phyloP scores from a whole-genome alignment of 2,888 invertebrate genomes.

The Allophyes oxyacanthae region DNA sequence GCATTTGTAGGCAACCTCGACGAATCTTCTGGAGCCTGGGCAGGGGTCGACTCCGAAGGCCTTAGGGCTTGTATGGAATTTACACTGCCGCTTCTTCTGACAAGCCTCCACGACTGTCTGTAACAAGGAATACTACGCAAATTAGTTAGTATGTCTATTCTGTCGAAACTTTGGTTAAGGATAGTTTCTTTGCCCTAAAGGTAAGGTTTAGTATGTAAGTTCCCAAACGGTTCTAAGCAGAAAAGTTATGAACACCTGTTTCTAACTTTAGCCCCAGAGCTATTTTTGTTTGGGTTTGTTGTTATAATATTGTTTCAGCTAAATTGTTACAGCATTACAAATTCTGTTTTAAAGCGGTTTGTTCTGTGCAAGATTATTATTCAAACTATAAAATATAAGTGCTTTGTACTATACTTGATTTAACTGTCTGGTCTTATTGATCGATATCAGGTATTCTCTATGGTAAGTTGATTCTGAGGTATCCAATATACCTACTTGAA shows the following conservation, averaged over 20 bases:
- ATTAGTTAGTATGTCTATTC: constrained; percentile 82
- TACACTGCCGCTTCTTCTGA: constrained; percentile 97
- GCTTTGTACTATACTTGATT: no score
- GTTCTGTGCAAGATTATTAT: no score
- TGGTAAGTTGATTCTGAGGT: no score
- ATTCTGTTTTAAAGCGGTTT: no score
- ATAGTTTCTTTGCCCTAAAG: constrained; percentile 25
- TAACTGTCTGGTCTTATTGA: no score
- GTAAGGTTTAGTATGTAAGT: constrained; percentile 12
- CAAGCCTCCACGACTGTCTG: constrained; percentile 98
- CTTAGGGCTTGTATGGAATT: constrained; percentile 96
- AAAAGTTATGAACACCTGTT: constrained; percentile 7
- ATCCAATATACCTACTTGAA: no score
- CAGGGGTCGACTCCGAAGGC: constrained; percentile 97
- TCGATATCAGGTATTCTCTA: no score
- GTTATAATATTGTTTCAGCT: no score
- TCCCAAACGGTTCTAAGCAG: constrained; percentile 7
- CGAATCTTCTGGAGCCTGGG: constrained; percentile 96
- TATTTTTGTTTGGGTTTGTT: no score
- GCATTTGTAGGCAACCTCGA: constrained; percentile 99
- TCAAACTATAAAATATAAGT: no score
- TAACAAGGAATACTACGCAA: constrained; percentile 94
- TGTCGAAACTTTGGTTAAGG: constrained; percentile 26
- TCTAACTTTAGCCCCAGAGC: no score
- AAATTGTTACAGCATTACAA: no score